Conservation (phyloP, 2,888 invertebrate species). For the Allolobophora icterica region DNA sequence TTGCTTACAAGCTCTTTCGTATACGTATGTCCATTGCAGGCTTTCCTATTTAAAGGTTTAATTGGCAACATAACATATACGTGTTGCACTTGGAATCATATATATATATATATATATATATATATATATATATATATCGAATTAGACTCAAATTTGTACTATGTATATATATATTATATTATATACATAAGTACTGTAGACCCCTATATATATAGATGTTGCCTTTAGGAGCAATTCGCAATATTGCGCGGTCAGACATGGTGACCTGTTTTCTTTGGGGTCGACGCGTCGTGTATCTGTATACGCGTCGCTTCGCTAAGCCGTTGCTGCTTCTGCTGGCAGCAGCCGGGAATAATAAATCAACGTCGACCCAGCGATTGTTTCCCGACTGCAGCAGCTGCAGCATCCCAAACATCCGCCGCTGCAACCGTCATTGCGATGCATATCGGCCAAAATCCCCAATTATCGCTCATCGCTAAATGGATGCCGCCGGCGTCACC, state of each 20-base stretch:
- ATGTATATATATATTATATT: neutral
- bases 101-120: too few species aligned
- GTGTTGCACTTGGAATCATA: too few species aligned
- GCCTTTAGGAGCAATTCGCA: slow-evolving; percentile 1
- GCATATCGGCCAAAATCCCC: neutral
- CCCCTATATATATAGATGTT: too few species aligned
- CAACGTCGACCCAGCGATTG: neutral
- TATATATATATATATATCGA: too few species aligned
- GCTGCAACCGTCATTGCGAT: neutral
- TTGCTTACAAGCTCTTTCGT: too few species aligned
- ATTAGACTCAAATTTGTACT: too few species aligned
- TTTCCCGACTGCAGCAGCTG: neutral
- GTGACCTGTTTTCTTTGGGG: neutral
- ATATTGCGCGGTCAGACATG: slow-evolving; percentile 11
- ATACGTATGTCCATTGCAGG: too few species aligned
- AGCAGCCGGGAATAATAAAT: neutral
- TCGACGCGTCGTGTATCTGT: neutral
- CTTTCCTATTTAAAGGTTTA: too few species aligned
- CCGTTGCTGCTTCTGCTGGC: neutral
- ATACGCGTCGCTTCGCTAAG: neutral
- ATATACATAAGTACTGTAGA: too few species aligned
- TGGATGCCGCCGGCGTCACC: neutral
- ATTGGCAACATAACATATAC: too few species aligned
- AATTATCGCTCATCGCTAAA: slow-evolving; percentile 17
- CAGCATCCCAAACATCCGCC: neutral